phyloP scores from a whole-genome alignment of 1,140 invertebrate species.

The Neodiprion fabricii region DNA sequence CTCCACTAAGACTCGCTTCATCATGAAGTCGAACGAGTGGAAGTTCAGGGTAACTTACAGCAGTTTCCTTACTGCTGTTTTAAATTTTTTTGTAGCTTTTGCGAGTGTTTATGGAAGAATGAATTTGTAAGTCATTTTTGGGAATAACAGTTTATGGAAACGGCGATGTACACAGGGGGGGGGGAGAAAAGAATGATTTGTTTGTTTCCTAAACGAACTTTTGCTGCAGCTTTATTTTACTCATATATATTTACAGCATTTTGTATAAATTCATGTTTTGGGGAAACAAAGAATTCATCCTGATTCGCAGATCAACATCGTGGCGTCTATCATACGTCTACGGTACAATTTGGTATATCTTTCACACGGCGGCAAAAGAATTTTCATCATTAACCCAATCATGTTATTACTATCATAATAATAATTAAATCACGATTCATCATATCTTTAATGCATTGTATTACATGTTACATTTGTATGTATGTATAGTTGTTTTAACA shows the following conservation, averaged over 20 bases:
- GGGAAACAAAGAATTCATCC: neutral
- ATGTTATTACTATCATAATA: neutral
- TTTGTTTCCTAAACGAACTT: neutral
- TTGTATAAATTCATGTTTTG: neutral
- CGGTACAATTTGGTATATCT: too few relatives aligned
- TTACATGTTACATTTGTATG: neutral
- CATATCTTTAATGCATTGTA: too few relatives aligned
- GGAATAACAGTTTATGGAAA: neutral
- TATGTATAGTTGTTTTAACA: neutral
- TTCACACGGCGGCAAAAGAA: neutral
- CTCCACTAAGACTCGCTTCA: constrained; percentile 60
- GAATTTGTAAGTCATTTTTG: constrained; percentile 1
- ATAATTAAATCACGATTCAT: neutral
- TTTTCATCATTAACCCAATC: neutral
- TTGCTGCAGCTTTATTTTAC: neutral
- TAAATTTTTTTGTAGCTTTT: constrained; percentile 42
- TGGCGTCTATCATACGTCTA: too few relatives aligned
- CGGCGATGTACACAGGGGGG: neutral
- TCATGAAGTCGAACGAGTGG: constrained; percentile 78
- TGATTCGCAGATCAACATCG: too few relatives aligned
- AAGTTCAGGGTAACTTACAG: constrained; percentile 76
- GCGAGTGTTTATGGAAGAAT: constrained; percentile 34
- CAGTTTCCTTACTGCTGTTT: constrained; percentile 46
- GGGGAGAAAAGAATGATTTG: neutral
- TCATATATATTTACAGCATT: neutral